Conservation (phyloP, 2,113 vertebrate species). For the Grus americana region DNA sequence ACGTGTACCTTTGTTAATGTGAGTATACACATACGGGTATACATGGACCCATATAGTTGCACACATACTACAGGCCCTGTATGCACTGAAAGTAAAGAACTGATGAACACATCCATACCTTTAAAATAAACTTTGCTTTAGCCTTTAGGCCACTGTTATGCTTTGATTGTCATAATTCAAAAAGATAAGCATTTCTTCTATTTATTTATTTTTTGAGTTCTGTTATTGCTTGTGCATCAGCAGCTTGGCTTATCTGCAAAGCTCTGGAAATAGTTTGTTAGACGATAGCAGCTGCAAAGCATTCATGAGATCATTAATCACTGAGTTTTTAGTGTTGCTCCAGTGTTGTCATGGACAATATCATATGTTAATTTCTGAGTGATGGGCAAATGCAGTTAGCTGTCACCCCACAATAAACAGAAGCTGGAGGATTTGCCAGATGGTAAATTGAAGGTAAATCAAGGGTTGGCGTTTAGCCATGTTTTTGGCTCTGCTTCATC, state of each 20-base stretch:
- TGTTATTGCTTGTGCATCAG: background rate
- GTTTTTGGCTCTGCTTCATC: background rate
- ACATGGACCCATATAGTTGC: rapidly evolving
- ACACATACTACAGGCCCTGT: background rate
- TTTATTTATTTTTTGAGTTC: background rate
- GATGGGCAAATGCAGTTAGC: background rate
- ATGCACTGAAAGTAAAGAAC: background rate
- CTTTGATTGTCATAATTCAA: background rate
- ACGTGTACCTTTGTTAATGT: background rate
- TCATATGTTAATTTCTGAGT: background rate
- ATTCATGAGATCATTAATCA: constrained; percentile 5
- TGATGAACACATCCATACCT: background rate
- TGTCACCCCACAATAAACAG: background rate
- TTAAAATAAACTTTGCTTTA: background rate
- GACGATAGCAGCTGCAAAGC: background rate
- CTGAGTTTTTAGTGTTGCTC: background rate
- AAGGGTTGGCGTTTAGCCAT: background rate
- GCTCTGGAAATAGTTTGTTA: constrained; percentile 4
- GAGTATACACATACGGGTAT: background rate
- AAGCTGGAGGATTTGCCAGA: background rate
- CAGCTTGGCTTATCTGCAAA: background rate
- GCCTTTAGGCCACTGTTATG: background rate
- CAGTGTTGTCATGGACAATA: background rate
- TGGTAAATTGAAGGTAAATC: constrained; percentile 20
- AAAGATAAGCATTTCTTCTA: background rate